A percentile compares a stretch with the other conserved stretches of the same genome.
Conservation (phyloP, 2,888 invertebrate species). For the Ctenicera cuprea region DNA sequence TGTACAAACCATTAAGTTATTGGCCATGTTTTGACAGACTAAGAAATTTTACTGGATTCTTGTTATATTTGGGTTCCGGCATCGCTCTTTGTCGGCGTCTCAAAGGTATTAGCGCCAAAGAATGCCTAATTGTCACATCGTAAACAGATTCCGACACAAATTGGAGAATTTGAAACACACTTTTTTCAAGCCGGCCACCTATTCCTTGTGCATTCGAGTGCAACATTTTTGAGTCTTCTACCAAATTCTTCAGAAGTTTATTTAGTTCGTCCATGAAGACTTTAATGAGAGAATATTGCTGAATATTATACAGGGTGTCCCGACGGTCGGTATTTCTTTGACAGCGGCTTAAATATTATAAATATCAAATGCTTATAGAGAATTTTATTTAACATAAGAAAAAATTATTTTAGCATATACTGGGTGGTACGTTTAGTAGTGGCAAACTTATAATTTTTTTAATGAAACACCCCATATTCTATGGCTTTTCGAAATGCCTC, state of each 20-base stretch:
- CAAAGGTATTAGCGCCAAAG: slow-evolving; percentile 56
- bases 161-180: slow-evolving; percentile 57
- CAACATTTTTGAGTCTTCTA: slow-evolving; percentile 22
- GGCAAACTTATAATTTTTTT: too few relatives aligned
- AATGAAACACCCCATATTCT: too few relatives aligned
- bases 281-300: neutral
- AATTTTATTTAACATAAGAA: too few relatives aligned
- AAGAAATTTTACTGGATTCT: slow-evolving; percentile 52
- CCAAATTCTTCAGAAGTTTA: neutral
- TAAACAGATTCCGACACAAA: slow-evolving; percentile 59
- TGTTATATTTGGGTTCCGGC: slow-evolving; percentile 50
- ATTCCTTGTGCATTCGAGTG: slow-evolving; percentile 37
- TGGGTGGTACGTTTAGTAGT: too few relatives aligned
- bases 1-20: slow-evolving; percentile 41
- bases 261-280: neutral
- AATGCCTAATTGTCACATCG: slow-evolving; percentile 61
- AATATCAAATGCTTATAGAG: too few relatives aligned
- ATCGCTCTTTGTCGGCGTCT: slow-evolving; percentile 55
- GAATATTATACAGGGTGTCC: too few relatives aligned
- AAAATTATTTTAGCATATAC: too few relatives aligned
- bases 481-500: too few relatives aligned
- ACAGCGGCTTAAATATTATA: too few relatives aligned
- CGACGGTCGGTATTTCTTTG: too few relatives aligned
- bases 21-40: slow-evolving; percentile 48
- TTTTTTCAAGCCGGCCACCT: slow-evolving; percentile 50